A percentile compares a stretch with the other conserved stretches of the same genome.
phyloP scores from a whole-genome alignment of 2,113 vertebrate species.

The Butorides virescens region DNA sequence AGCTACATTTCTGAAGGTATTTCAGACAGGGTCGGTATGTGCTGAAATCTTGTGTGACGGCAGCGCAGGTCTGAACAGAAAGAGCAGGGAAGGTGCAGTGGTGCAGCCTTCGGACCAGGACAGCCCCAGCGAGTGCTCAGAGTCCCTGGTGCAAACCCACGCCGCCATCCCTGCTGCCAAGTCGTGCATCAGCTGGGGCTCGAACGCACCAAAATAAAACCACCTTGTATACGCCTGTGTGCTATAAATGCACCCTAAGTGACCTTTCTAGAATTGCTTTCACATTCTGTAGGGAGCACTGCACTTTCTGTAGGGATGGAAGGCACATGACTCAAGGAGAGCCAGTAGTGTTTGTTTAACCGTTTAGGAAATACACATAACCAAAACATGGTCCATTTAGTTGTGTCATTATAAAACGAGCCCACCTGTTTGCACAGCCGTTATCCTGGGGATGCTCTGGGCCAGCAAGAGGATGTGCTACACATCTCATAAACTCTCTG shows the following conservation, averaged over 20 bases:
- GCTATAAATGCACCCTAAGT: background rate
- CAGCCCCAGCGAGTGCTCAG: background rate
- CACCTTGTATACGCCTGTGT: too few relatives aligned
- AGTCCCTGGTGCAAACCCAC: background rate
- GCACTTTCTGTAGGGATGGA: background rate
- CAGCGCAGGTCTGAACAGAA: background rate
- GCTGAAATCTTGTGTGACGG: background rate
- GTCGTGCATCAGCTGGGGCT: background rate
- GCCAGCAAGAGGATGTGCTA: background rate
- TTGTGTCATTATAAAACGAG: background rate
- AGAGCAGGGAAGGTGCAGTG: background rate
- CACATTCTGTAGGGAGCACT: background rate
- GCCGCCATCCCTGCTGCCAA: background rate
- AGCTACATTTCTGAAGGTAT: background rate
- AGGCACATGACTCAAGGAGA: background rate
- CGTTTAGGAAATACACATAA: background rate
- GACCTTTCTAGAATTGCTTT: background rate
- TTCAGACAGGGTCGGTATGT: background rate
- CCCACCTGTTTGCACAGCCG: background rate
- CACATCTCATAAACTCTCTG: background rate
- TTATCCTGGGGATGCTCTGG: background rate
- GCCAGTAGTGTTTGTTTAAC: background rate
- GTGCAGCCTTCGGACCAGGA: background rate
- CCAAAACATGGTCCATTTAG: background rate
- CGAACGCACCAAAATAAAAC: background rate